phyloP scores from a whole-genome alignment of 2,113 vertebrate species.

The Acrocephalus arundinaceus region DNA sequence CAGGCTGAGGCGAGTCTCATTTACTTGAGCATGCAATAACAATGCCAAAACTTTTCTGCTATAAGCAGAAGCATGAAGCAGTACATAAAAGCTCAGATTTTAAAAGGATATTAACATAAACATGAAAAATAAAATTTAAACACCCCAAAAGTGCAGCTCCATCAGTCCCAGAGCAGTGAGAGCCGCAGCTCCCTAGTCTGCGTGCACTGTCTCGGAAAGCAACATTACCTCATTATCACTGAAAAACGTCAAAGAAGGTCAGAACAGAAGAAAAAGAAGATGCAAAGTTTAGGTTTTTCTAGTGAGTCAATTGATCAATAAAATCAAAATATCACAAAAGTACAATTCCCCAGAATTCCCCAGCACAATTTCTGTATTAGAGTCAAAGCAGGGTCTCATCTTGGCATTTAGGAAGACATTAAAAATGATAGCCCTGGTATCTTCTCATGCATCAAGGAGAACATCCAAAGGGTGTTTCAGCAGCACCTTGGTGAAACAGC shows the following conservation, averaged over 20 bases:
- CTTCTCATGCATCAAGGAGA: neutral
- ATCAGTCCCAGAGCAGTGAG: neutral
- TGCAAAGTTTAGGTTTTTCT: neutral
- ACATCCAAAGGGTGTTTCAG: neutral
- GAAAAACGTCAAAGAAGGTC: neutral
- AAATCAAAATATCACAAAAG: neutral
- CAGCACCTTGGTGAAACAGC: conserved; percentile 25
- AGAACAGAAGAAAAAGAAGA: neutral
- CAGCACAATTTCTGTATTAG: neutral
- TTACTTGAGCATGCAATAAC: neutral
- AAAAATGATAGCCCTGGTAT: neutral
- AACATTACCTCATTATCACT: neutral
- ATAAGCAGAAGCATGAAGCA: neutral
- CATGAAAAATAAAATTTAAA: neutral
- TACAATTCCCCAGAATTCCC: neutral
- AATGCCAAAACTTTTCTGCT: neutral
- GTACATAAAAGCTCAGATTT: neutral
- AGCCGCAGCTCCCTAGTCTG: neutral
- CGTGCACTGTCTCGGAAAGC: neutral
- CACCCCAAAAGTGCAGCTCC: neutral
- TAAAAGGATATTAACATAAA: neutral
- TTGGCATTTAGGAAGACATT: neutral
- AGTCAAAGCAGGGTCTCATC: neutral
- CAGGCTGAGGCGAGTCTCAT: neutral
- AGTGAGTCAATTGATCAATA: neutral